These are phyloP conservation scores for Rhinichthys osculus DNA, from an alignment of 2,797 vertebrate species.

Conservation along the genomic window DNA sequence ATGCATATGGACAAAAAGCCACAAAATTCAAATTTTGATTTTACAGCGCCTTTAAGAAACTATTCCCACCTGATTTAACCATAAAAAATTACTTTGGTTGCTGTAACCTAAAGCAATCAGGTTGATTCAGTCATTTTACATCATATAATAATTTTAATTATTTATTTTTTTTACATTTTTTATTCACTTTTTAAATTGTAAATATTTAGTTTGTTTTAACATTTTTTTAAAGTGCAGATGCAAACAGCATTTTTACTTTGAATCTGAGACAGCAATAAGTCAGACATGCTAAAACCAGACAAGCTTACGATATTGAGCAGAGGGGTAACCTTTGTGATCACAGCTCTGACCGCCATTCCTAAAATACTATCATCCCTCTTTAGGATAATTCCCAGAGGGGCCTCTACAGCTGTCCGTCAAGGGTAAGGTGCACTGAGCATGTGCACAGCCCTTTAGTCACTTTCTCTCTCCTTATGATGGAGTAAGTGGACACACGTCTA, in stretches of 20 bases:
- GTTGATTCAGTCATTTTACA: background rate
- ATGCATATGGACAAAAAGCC: background rate
- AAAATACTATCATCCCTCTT: slow-evolving; percentile 43
- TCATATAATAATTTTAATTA: background rate
- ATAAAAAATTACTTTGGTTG: background rate
- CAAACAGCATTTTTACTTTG: background rate
- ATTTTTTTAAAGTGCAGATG: background rate
- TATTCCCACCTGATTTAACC: background rate
- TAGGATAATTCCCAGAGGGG: slow-evolving; percentile 48
- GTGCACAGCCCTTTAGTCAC: slow-evolving; percentile 34
- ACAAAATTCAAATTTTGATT: background rate
- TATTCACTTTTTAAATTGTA: background rate
- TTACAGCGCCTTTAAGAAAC: background rate
- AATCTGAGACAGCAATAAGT: background rate
- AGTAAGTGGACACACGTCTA: slow-evolving; percentile 53
- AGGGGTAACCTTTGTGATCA: slow-evolving; percentile 19
- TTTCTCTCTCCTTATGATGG: slow-evolving; percentile 55
- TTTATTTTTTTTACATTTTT: background rate
- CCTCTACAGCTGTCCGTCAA: slow-evolving; percentile 39
- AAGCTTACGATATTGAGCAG: background rate
- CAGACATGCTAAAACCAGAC: slow-evolving; percentile 11
- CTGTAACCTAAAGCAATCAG: background rate
- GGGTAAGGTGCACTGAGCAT: slow-evolving; percentile 45
- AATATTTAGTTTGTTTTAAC: background rate
- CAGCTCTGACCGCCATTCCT: slow-evolving; percentile 37